Evolutionary conservation across 2,113 vertebrate genomes (phyloP).

Genomic region (Oreochromis aureus): DNA sequence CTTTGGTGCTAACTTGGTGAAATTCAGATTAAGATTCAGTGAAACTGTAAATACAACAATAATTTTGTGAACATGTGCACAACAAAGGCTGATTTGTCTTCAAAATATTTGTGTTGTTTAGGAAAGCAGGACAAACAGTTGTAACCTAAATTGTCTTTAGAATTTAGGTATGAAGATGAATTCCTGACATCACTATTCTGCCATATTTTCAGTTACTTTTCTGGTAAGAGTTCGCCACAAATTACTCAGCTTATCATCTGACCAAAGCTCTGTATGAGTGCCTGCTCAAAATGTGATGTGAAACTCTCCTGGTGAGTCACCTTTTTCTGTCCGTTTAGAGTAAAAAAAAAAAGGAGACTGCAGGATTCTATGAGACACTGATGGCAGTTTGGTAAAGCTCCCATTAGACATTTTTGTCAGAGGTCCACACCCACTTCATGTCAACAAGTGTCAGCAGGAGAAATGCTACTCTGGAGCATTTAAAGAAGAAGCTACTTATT

Average conservation of each 20-base stretch:
- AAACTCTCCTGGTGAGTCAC: background rate
- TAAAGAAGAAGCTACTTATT: background rate
- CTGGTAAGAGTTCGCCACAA: background rate
- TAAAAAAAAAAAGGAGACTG: background rate
- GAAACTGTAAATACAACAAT: background rate
- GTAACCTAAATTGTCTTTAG: background rate
- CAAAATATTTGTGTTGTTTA: background rate
- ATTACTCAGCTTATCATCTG: background rate
- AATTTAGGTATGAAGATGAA: background rate
- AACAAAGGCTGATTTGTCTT: background rate
- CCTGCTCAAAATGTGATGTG: background rate
- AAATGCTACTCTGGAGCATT: background rate
- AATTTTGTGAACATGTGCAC: background rate
- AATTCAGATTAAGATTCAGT: background rate
- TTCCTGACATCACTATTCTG: background rate
- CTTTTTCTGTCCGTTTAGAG: background rate
- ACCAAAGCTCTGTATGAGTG: background rate
- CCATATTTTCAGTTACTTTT: background rate
- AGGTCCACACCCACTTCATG: background rate
- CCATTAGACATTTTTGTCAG: background rate
- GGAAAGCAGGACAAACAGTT: background rate
- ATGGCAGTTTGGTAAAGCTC: background rate
- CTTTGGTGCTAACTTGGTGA: background rate
- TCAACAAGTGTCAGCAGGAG: background rate
- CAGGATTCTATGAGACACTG: background rate